Conservation (phyloP, 1,140 invertebrate genomes). For the Limonius californicus region DNA sequence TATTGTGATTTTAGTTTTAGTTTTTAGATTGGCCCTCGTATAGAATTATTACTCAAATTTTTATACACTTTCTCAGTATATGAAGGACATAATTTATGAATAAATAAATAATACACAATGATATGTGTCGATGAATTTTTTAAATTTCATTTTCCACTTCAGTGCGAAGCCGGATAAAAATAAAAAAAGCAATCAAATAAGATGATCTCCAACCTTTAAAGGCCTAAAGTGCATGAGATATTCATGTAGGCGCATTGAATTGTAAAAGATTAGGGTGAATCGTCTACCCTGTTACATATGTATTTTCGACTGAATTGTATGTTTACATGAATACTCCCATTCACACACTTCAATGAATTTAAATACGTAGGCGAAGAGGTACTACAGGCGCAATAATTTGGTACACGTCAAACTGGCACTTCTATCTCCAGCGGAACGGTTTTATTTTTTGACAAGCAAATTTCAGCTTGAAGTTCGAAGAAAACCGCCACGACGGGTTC, state of each 20-base stretch:
- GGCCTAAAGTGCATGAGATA: conserved; percentile 29
- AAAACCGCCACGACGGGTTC: not conserved
- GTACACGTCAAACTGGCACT: not conserved
- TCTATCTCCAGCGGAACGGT: not conserved
- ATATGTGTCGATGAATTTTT: not conserved
- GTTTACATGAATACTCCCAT: conserved; percentile 24
- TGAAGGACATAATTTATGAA: too few relatives aligned
- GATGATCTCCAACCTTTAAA: conserved; percentile 27
- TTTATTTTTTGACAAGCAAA: not conserved
- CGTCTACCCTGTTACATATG: conserved; percentile 32
- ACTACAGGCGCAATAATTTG: not conserved
- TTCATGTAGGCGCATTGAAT: conserved; percentile 33
- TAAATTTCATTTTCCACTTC: not conserved
- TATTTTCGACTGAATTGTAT: conserved; percentile 31
- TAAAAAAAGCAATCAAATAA: conserved; percentile 31
- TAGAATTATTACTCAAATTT: too few relatives aligned
- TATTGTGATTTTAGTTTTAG: too few relatives aligned
- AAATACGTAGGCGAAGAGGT: not conserved
- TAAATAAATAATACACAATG: too few relatives aligned
- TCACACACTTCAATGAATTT: conserved; percentile 15
- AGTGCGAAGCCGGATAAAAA: conserved; percentile 16
- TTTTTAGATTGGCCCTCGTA: too few relatives aligned
- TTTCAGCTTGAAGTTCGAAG: not conserved
- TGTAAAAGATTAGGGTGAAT: conserved; percentile 32
- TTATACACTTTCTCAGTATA: too few relatives aligned